phyloP scores from a whole-genome alignment of 2,113 vertebrate genomes.

The Vombatus ursinus region DNA sequence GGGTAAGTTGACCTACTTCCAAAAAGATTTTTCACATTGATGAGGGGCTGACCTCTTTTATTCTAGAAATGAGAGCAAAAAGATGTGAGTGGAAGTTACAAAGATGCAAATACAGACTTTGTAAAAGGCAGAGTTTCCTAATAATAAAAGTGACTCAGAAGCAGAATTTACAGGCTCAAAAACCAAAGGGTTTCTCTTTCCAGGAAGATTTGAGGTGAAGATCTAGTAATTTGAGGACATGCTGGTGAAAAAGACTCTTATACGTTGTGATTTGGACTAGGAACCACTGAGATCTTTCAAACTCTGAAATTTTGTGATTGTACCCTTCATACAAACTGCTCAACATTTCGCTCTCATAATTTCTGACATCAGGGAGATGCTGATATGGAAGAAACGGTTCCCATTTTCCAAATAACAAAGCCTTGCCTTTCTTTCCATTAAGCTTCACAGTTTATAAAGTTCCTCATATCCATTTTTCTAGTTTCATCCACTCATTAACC shows the following conservation, averaged over 20 bases:
- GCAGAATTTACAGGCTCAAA: background rate
- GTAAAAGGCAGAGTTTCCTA: background rate
- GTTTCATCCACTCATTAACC: background rate
- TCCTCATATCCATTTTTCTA: background rate
- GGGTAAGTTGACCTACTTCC: background rate
- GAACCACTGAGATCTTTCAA: background rate
- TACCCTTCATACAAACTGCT: background rate
- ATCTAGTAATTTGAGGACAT: background rate
- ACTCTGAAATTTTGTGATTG: background rate
- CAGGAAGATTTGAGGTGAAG: background rate
- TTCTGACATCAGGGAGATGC: background rate
- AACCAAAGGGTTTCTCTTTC: background rate
- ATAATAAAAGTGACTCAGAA: background rate
- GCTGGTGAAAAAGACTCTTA: background rate
- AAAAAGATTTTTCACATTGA: background rate
- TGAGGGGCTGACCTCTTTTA: background rate
- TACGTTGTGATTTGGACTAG: background rate
- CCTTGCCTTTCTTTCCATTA: background rate
- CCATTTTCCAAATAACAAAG: background rate
- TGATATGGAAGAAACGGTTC: background rate
- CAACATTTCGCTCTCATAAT: background rate
- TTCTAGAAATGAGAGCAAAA: background rate
- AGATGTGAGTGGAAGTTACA: background rate
- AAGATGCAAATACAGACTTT: background rate
- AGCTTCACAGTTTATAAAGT: background rate